Evolutionary conservation across 2,888 invertebrate genomes (phyloP).

Genomic region (Rhagonycha fulva): DNA sequence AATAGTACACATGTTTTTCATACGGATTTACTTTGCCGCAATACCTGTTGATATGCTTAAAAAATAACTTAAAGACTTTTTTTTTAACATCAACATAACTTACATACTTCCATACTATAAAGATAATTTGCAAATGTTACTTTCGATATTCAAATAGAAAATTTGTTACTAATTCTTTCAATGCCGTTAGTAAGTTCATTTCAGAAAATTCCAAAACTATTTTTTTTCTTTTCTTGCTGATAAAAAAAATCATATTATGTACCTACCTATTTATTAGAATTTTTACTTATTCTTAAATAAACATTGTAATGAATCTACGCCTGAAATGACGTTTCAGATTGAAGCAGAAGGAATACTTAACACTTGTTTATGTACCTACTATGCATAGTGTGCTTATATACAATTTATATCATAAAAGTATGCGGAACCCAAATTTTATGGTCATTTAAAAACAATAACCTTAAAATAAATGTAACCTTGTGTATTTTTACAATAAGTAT

Average conservation of each 20-base stretch:
- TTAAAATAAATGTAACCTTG: background rate
- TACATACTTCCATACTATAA: background rate
- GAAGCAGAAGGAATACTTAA: background rate
- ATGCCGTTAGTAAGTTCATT: no score
- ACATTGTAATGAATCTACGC: background rate
- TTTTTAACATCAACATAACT: background rate
- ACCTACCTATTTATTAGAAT: no score
- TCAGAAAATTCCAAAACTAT: no score
- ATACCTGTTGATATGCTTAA: background rate
- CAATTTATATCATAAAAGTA: background rate
- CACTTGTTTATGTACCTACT: background rate
- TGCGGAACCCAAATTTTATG: background rate
- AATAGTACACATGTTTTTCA: background rate
- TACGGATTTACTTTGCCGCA: background rate
- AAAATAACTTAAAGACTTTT: background rate
- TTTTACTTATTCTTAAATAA: no score
- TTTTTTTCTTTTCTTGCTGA: no score
- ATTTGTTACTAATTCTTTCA: no score
- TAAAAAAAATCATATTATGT: no score
- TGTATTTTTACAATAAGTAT: background rate
- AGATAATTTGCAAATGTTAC: no score
- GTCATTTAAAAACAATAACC: background rate
- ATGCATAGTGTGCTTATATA: no score
- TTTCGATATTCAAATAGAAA: no score
- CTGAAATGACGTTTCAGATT: background rate